Base-by-base conservation (phyloP, 1,140 invertebrate species). In the Leptopilina clavipes region DNA sequence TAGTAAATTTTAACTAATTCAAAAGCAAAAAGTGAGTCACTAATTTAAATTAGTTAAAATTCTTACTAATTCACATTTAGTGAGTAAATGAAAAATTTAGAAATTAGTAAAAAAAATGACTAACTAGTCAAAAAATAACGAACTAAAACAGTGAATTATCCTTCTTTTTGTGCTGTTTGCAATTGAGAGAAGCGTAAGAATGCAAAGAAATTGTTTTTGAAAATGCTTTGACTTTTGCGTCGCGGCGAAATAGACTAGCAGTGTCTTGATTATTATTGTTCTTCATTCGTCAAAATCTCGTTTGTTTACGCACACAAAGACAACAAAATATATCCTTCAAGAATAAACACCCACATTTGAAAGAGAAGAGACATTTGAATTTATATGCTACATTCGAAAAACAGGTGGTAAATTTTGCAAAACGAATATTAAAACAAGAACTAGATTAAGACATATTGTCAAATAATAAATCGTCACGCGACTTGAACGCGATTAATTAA, bases 391-490 rank as follows among this genome's bases (percentile, higher is more conserved):
- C 54, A 59, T 59, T 59, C 19, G 22, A 59, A 59, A 59, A 59
- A 59, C 54, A 59, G 54, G 54, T 59, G 54, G 54, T 11, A 59
- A 59, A 25, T 25, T n/a, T n/a, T n/a, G n/a, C n/a, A 31, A 31
- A 31, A 31, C 25, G 5, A 31, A 31, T 11, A 14, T n/a, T 9
- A 25, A 19, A 22, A 65, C 56, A 65, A 31, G 56, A 65, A 14
- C 14, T n/a, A 12, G 56, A 22, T 65, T 65, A 65, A 65, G 56
- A 65, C 11, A 22, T 65, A 65, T 65, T 25, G 25, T 65, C 56
- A 37, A 65, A 65, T 65, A 65, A 65, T 65, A 65, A 65, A 65
- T 65, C 12, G 25, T 31, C 25, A 31, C 56, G 25, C 19, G 22
- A 65, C 2, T 14, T 40, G 22, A 65, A 8, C 22, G 11, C 22